Conservation (phyloP, 2,797 vertebrate species). For the Sus cebifrons region DNA sequence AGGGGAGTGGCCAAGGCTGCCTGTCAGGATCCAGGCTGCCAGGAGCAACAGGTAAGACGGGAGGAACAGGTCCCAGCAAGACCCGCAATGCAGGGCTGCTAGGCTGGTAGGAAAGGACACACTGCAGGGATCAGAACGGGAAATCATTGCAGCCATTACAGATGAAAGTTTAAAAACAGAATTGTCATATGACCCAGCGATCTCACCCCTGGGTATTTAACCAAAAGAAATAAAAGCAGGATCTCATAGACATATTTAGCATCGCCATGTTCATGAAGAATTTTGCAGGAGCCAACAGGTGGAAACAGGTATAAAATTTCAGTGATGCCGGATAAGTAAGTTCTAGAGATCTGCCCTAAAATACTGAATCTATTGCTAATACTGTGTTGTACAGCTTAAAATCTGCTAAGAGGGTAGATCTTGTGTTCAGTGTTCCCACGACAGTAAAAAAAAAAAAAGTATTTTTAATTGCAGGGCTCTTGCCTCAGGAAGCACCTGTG, state of each 20-base stretch:
- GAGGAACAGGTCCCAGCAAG: conserved; percentile 67
- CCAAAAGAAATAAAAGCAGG: background rate
- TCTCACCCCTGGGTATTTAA: background rate
- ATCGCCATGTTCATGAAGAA: background rate
- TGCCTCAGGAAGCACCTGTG: background rate
- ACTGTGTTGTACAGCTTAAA: background rate
- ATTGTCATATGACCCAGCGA: no score
- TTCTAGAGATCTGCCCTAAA: background rate
- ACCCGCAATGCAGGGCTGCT: background rate
- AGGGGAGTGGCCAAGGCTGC: background rate
- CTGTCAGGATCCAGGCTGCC: background rate
- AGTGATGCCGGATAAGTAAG: rapidly evolving
- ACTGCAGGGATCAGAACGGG: background rate
- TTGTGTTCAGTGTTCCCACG: background rate
- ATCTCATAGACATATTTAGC: background rate
- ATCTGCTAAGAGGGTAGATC: background rate
- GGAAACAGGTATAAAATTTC: background rate
- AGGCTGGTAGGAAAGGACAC: conserved; percentile 2
- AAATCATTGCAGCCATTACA: rapidly evolving
- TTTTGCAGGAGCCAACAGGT: background rate
- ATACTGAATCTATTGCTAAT: no score
- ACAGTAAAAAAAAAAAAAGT: background rate
- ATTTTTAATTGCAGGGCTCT: background rate
- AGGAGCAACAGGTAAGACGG: conserved; percentile 51
- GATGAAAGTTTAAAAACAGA: background rate